Evolutionary conservation across 1,140 invertebrate species (phyloP).

Genomic region (Proales similis): DNA sequence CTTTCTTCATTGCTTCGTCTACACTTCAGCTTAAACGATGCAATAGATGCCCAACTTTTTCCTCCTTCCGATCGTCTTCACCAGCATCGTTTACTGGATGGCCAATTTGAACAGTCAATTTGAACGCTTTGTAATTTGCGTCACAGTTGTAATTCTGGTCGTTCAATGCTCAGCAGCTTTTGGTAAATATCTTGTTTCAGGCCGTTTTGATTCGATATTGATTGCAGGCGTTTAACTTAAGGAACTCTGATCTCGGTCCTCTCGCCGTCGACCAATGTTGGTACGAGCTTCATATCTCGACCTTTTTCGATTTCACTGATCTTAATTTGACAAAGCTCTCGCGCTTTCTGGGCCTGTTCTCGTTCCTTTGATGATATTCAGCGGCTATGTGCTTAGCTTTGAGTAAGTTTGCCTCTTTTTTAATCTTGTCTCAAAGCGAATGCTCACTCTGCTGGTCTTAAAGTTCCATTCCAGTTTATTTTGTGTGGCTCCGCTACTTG

Average conservation of each 20-base stretch:
- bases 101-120: constrained; percentile 20
- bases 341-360: neutral
- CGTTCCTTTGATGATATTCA: neutral
- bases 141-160: constrained; percentile 1
- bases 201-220: no score
- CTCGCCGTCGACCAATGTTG: constrained; percentile 54
- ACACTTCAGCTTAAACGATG: constrained; percentile 64
- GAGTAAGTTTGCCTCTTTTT: neutral
- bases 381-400: neutral
- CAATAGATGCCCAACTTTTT: constrained; percentile 73
- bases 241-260: constrained; percentile 8
- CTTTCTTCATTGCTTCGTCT: constrained; percentile 1
- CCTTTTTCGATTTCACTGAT: constrained; percentile 76
- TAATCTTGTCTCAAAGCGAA: neutral
- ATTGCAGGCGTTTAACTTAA: no score
- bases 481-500: constrained; percentile 32
- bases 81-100: constrained; percentile 32
- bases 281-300: constrained; percentile 65
- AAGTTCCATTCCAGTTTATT: constrained; percentile 31
- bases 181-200: no score
- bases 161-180: constrained; percentile 22
- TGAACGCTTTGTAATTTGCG: constrained; percentile 20
- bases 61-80: constrained; percentile 70
- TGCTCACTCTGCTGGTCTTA: neutral
- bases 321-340: neutral